Conservation (phyloP, 2,888 invertebrate genomes). For the Meteorus cinctellus region DNA sequence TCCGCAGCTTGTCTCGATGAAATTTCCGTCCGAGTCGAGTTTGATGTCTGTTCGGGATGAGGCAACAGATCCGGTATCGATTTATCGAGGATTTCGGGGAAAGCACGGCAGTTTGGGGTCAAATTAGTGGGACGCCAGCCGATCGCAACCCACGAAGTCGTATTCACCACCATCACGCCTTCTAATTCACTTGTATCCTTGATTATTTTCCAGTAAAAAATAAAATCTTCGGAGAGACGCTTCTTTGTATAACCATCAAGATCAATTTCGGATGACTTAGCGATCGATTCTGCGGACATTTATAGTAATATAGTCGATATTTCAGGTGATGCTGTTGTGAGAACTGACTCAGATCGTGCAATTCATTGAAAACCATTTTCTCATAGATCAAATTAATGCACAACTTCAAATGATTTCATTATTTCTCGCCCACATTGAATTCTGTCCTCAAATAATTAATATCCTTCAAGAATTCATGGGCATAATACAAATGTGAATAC, state of each 20-base stretch:
- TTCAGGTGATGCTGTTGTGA: conserved; percentile 19
- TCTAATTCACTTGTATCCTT: conserved; percentile 91
- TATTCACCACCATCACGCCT: conserved; percentile 89
- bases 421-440: no score
- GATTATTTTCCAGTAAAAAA: conserved; percentile 89
- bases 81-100: conserved; percentile 79
- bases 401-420: no score
- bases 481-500: no score
- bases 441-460: no score
- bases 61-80: conserved; percentile 71
- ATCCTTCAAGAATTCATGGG: no score
- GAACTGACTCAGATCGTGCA: background rate
- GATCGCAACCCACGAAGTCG: conserved; percentile 85
- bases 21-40: conserved; percentile 53
- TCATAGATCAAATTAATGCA: no score
- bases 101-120: conserved; percentile 86
- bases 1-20: background rate
- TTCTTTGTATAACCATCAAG: conserved; percentile 81
- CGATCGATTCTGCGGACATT: conserved; percentile 80
- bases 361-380: background rate
- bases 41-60: conserved; percentile 69
- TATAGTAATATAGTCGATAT: background rate
- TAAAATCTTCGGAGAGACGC: conserved; percentile 83
- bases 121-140: conserved; percentile 92
- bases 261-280: conserved; percentile 84